Evolutionary conservation across 1,140 invertebrate genomes (phyloP).

Genomic region (Trachymyrmex septentrionalis): DNA sequence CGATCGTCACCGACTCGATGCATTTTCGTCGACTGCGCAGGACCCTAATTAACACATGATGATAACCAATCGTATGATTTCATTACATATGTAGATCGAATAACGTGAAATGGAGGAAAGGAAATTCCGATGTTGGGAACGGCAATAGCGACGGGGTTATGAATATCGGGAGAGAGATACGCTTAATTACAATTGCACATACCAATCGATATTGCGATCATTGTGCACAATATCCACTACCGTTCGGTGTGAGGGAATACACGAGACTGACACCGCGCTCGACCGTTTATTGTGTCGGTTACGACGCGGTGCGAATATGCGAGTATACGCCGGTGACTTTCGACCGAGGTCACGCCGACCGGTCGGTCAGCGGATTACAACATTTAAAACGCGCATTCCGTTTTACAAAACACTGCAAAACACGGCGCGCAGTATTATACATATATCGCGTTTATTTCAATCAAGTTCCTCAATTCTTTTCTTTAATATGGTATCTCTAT

Average conservation of each 20-base stretch:
- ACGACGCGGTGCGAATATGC: neutral
- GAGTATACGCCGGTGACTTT: neutral
- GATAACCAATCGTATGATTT: slow-evolving; percentile 32
- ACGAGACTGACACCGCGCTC: neutral
- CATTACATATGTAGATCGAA: slow-evolving; percentile 14
- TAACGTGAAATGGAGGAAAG: slow-evolving; percentile 27
- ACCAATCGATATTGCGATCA: slow-evolving; percentile 19
- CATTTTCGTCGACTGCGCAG: neutral
- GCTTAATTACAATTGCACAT: slow-evolving; percentile 27
- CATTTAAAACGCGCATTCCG: neutral
- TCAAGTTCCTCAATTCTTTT: neutral
- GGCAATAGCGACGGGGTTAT: neutral
- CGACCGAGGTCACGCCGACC: neutral
- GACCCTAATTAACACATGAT: slow-evolving; percentile 34
- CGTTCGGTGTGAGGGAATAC: neutral
- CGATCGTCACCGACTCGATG: neutral
- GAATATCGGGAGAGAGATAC: slow-evolving; percentile 15
- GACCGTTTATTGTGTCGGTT: neutral
- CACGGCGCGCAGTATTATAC: neutral
- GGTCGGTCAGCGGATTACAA: neutral
- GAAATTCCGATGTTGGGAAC: slow-evolving; percentile 9
- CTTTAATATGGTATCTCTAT: neutral
- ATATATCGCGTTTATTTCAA: neutral
- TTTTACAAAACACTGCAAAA: neutral
- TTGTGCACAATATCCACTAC: neutral